Base-by-base conservation (phyloP, 2,888 invertebrate species). In the Protophormia terraenovae region DNA sequence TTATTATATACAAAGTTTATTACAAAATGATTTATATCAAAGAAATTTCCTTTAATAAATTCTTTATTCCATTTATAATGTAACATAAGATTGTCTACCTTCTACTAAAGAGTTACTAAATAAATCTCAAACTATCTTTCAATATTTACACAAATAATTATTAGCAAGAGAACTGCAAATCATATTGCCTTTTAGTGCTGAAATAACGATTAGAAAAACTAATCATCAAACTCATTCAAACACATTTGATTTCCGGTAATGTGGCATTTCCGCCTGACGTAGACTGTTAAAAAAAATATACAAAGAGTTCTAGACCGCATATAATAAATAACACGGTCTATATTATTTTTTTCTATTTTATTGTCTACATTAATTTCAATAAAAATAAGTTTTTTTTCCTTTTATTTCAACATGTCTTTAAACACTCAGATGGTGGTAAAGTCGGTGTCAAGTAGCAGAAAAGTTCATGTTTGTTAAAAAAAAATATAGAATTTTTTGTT, bases 311-410 rank as follows among this genome's bases (percentile, higher is more conserved):
- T 12, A 41, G n/a, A 10, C 19, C 32, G 4, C 69, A 55, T 29
- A 41, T 29, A 53, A 7, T 4, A 41, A 55, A 2, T 50, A 62
- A 38, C 38, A n/a, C 50, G 60, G 14, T 38, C 69, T 50, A 62
- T 50, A 69, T 7, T 10, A 50, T 50, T 60, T 45, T 81, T 60
- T 75, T 22, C 35, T 8, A 22, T 58, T 83, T 77, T 64, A 77
- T 71, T 77, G 27, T 47, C 82, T 50, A 72, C 71, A 83, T 72
- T 55, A 64, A 83, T 77, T 71, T 71, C 24, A 75, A 75, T 75
- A 29, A 58, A 79, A 47, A 64, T 8, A 41, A 32, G 32, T 32
- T 47, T 1, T n/a, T 38, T 66, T 35, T 53, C 22, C 16, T 60
- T 24, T 66, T 27, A 29, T 58, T 72, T 73, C 4, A 41, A 35